phyloP scores from a whole-genome alignment of 2,888 invertebrate genomes.

The Onchidella celtica region DNA sequence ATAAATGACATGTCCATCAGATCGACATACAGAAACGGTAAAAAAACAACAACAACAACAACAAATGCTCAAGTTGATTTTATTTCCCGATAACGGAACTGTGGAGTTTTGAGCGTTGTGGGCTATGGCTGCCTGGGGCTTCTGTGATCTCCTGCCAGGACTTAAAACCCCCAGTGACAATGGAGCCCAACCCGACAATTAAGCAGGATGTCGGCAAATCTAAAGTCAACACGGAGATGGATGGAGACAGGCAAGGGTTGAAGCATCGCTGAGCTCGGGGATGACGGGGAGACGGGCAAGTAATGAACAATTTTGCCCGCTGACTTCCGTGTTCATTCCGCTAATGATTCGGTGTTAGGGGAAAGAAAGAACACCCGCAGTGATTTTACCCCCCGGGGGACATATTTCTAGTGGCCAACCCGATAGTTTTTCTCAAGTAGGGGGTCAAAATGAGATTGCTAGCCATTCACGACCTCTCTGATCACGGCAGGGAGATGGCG shows the following conservation, averaged over 20 bases:
- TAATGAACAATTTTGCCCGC: constrained; percentile 42
- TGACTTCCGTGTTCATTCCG: constrained; percentile 42
- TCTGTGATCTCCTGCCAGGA: too few relatives aligned
- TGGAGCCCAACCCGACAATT: too few relatives aligned
- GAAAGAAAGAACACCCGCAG: constrained; percentile 25
- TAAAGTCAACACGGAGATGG: constrained; percentile 32
- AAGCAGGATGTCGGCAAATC: constrained; percentile 13
- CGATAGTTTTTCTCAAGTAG: constrained; percentile 25
- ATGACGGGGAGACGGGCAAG: constrained; percentile 28
- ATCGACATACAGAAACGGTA: too few relatives aligned
- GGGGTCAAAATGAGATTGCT: constrained; percentile 32
- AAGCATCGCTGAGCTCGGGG: constrained; percentile 15
- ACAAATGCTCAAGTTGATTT: too few relatives aligned
- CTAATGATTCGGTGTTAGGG: constrained; percentile 40
- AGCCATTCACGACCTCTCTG: constrained; percentile 31
- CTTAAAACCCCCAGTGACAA: too few relatives aligned
- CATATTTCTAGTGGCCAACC: constrained; percentile 34
- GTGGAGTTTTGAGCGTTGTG: too few relatives aligned
- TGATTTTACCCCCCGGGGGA: constrained; percentile 37
- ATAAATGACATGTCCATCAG: too few relatives aligned
- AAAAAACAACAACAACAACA: too few relatives aligned
- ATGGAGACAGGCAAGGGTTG: not conserved
- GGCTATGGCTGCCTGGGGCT: too few relatives aligned
- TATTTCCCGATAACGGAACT: too few relatives aligned
- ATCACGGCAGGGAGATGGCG: constrained; percentile 22